These are phyloP conservation scores for Baryphthengus martii DNA, from an alignment of 2,113 vertebrate species.

Conservation along the genomic window DNA sequence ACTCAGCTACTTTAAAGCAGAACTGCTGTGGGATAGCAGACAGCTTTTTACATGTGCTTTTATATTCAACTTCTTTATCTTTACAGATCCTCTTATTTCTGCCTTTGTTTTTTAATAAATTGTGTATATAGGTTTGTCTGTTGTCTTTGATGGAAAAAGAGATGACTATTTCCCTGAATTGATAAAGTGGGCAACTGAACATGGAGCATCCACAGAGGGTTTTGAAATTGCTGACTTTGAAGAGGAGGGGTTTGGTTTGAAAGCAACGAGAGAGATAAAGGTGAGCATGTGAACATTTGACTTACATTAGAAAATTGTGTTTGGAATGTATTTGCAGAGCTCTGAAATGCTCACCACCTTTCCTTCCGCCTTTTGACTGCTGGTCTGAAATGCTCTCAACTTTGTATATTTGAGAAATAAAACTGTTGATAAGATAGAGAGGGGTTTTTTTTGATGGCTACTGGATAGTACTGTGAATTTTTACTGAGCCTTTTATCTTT, in stretches of 20 bases:
- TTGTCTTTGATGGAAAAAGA: slow-evolving; percentile 90
- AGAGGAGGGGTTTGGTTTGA: slow-evolving; percentile 90
- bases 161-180: slow-evolving; percentile 90
- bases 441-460: background rate
- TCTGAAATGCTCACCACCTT: background rate
- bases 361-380: background rate
- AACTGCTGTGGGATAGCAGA: background rate
- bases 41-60: background rate
- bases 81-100: background rate
- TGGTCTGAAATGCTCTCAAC: background rate
- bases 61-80: background rate
- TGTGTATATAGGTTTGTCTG: slow-evolving; percentile 82
- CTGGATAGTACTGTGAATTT: background rate
- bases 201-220: slow-evolving; percentile 87
- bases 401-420: background rate
- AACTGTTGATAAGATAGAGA: background rate
- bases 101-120: slow-evolving; percentile 31
- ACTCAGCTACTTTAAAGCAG: background rate
- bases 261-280: slow-evolving; percentile 93
- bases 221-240: slow-evolving; percentile 89
- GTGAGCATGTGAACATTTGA: slow-evolving; percentile 66
- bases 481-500: background rate
- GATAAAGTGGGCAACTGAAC: slow-evolving; percentile 89
- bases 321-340: background rate
- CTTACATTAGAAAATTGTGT: background rate